Conservation (phyloP, 2,797 vertebrate genomes). For the Epinephelus awoara region DNA sequence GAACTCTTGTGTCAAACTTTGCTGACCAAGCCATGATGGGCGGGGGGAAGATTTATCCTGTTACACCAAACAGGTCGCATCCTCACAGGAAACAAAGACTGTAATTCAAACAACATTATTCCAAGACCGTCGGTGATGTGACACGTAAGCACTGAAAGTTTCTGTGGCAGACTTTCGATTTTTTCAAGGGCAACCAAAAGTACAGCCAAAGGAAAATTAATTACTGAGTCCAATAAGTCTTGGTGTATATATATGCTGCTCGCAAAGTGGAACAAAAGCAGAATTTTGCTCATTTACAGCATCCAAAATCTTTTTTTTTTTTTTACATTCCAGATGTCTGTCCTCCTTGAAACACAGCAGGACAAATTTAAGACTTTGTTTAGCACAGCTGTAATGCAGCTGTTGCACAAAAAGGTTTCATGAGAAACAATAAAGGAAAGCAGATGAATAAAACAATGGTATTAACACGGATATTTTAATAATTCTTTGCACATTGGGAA, state of each 20-base stretch:
- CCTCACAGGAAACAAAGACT: conserved; percentile 63
- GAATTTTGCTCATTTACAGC: conserved; percentile 16
- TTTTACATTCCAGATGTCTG: not conserved
- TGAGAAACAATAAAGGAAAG: conserved; percentile 6
- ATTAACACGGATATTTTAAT: conserved; percentile 7
- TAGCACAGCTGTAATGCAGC: conserved; percentile 48
- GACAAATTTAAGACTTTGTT: conserved; percentile 33
- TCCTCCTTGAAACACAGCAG: conserved; percentile 1
- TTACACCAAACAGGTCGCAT: conserved; percentile 32
- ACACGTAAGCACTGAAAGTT: not conserved
- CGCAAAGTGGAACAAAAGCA: not conserved
- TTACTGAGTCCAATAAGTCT: not conserved
- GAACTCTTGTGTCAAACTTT: conserved; percentile 75
- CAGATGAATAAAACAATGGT: conserved; percentile 14
- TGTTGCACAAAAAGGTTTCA: conserved; percentile 29
- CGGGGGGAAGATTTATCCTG: conserved; percentile 62
- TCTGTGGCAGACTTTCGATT: conserved; percentile 19
- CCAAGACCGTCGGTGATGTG: conserved; percentile 5
- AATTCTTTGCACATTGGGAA: conserved; percentile 17
- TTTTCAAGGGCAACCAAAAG: not conserved
- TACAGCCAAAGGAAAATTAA: not conserved
- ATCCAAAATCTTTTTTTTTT: conserved; percentile 4
- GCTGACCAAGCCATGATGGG: conserved; percentile 52
- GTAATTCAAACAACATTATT: conserved; percentile 52
- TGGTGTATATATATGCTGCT: not conserved